A percentile compares a stretch with the other conserved stretches of the same genome.
Evolutionary conservation across 2,888 invertebrate species (phyloP).

Genomic region (Cephus nigrinus): DNA sequence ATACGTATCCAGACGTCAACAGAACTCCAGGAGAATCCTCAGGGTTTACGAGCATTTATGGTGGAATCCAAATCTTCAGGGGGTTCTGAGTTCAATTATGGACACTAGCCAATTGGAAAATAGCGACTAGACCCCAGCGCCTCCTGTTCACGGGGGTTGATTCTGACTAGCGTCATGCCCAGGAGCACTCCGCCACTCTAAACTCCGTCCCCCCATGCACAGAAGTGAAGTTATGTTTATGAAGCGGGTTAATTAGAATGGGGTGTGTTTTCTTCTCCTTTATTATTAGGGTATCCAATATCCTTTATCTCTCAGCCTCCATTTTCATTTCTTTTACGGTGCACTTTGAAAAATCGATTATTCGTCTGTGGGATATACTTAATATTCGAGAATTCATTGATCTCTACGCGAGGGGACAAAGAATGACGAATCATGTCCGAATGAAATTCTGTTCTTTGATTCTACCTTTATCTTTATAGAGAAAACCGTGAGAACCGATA

Average conservation of each 20-base stretch:
- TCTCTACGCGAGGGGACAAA: background rate
- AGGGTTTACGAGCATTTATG: slow-evolving; percentile 42
- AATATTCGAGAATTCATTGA: background rate
- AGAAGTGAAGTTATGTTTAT: slow-evolving; percentile 43
- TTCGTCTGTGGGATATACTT: background rate
- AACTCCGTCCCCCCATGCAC: background rate
- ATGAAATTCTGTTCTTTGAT: background rate
- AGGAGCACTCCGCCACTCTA: slow-evolving; percentile 15
- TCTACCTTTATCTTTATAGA: background rate
- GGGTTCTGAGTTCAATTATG: slow-evolving; percentile 48
- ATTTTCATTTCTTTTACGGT: background rate
- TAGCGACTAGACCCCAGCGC: slow-evolving; percentile 33
- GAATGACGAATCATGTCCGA: background rate
- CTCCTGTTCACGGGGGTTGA: slow-evolving; percentile 5
- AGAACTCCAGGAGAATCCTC: background rate
- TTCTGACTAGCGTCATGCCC: slow-evolving; percentile 1
- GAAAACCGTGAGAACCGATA: background rate
- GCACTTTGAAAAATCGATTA: background rate
- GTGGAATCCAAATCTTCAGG: slow-evolving; percentile 23
- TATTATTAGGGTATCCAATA: background rate
- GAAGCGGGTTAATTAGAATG: slow-evolving; percentile 48
- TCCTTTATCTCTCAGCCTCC: background rate
- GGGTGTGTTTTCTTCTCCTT: slow-evolving; percentile 7
- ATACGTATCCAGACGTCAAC: background rate
- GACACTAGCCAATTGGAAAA: slow-evolving; percentile 57